Evolutionary conservation across 1,140 invertebrate species (phyloP).

Genomic region (Drosophila melanogaster): Release_6_plus_ISO1_MT NT_033777.3:31696501-31697000

Average conservation of each 20-base stretch:
- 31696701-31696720: constrained; percentile 75
- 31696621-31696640: constrained; percentile 12
- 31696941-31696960: constrained; percentile 57
- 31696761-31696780: constrained; percentile 40
- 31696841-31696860: too few species aligned
- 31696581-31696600: constrained; percentile 79
- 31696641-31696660: constrained; percentile 5
- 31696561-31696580: constrained; percentile 45
- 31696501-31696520: constrained; percentile 39
- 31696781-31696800: too few species aligned
- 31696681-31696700: constrained; percentile 80
- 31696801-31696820: too few species aligned
- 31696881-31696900: too few species aligned
- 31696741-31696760: constrained; percentile 29
- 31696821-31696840: too few species aligned
- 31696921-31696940: constrained; percentile 22
- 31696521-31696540: constrained; percentile 70
- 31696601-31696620: constrained; percentile 40
- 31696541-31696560: constrained; percentile 24
- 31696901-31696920: too few species aligned
- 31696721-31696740: constrained; percentile 42
- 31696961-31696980: constrained; percentile 51
- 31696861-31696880: too few species aligned
- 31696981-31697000: constrained; percentile 71
- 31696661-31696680: constrained; percentile 56